Conservation (phyloP, 2,797 vertebrate genomes). For the Lepidocolaptes lacrymiger region DNA sequence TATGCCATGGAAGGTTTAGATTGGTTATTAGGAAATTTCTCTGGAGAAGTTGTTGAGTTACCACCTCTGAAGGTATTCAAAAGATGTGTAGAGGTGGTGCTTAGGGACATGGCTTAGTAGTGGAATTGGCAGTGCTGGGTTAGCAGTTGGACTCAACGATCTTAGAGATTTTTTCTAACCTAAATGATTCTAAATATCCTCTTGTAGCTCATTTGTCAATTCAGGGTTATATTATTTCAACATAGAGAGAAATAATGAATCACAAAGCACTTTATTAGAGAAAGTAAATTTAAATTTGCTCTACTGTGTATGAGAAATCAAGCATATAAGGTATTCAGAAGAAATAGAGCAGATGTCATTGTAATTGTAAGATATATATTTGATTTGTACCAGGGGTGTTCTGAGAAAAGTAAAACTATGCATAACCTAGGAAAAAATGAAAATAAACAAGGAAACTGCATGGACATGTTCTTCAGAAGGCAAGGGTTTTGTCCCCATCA, state of each 20-base stretch:
- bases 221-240: not conserved
- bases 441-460: not conserved
- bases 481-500: not conserved
- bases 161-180: not conserved
- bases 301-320: not conserved
- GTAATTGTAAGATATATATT: not conserved
- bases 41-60: not conserved
- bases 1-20: rapidly evolving
- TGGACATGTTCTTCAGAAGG: not conserved
- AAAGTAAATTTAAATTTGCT: conserved; percentile 49
- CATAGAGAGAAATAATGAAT: conserved; percentile 20
- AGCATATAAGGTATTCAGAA: not conserved
- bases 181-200: not conserved
- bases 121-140: not conserved
- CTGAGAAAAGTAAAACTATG: not conserved
- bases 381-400: not conserved
- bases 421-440: not conserved
- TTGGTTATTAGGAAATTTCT: not conserved
- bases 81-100: not conserved
- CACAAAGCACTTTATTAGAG: not conserved
- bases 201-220: conserved; percentile 42
- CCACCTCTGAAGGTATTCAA: not conserved
- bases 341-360: not conserved
- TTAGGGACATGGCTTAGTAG: not conserved
- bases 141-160: not conserved